Evolutionary conservation across 1,140 invertebrate genomes (phyloP).

Genomic region (Amphibalanus amphitrite): DNA sequence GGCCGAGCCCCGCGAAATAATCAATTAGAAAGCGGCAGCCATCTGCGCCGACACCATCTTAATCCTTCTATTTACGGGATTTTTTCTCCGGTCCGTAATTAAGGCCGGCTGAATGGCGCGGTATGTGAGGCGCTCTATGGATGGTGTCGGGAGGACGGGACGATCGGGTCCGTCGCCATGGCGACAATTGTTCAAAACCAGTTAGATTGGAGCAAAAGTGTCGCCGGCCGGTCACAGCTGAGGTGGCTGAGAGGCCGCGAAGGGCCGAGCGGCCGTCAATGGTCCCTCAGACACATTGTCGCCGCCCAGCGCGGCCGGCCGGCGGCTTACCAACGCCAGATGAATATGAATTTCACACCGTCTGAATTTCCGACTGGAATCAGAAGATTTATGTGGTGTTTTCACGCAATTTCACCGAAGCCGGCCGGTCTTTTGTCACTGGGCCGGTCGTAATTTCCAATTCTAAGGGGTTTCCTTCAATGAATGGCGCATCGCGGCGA

Average conservation of each 20-base stretch:
- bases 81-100: not conserved
- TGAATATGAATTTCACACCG: conserved; percentile 1
- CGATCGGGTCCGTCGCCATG: not conserved
- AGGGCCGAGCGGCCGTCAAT: not conserved
- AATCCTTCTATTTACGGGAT: not conserved
- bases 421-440: not conserved
- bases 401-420: conserved; percentile 1
- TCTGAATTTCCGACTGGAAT: not conserved
- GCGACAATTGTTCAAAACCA: not conserved
- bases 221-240: not conserved
- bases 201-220: not conserved
- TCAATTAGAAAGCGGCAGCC: not conserved
- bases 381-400: not conserved
- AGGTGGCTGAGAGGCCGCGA: not conserved
- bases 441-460: not conserved
- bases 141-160: not conserved
- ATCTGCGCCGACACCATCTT: not conserved
- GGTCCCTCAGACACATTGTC: not conserved
- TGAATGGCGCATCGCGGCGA: not conserved
- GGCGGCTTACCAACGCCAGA: not conserved
- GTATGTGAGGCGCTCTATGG: not conserved
- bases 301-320: too few relatives aligned
- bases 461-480: not conserved
- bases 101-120: not conserved
- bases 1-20: not conserved